Evolutionary conservation across 2,888 invertebrate species (phyloP).

Genomic region (Athetis lepigone): DNA sequence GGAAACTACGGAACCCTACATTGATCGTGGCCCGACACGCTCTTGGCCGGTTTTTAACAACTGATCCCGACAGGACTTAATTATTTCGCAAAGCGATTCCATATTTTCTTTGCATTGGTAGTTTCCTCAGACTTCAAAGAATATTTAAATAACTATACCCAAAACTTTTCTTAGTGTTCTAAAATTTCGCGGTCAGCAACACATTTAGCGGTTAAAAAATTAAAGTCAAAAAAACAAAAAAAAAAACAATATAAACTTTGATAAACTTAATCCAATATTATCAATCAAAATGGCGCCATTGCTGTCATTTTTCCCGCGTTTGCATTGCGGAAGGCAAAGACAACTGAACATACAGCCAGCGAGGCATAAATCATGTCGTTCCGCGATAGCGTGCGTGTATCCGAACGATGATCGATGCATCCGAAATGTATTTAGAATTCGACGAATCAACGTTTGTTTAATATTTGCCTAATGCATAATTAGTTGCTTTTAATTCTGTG

Average conservation of each 20-base stretch:
- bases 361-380: slow-evolving; percentile 65
- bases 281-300: slow-evolving; percentile 31
- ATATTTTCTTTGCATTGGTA: no score
- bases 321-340: slow-evolving; percentile 55
- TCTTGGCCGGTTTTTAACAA: no score
- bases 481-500: slow-evolving; percentile 11
- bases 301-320: slow-evolving; percentile 49
- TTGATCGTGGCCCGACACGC: no score
- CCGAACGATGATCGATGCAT: slow-evolving; percentile 66
- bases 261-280: slow-evolving; percentile 6
- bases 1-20: no score
- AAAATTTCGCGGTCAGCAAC: no score
- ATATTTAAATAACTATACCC: no score
- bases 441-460: slow-evolving; percentile 39
- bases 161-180: no score
- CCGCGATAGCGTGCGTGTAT: slow-evolving; percentile 56
- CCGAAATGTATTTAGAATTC: slow-evolving; percentile 60
- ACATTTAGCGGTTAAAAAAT: no score
- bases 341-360: slow-evolving; percentile 56
- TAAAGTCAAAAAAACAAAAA: not conserved
- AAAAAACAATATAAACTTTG: not conserved
- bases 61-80: no score
- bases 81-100: no score
- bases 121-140: no score
- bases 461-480: slow-evolving; percentile 36